Base-by-base conservation (phyloP, 1,140 invertebrate species). In the Grapholita molesta region DNA sequence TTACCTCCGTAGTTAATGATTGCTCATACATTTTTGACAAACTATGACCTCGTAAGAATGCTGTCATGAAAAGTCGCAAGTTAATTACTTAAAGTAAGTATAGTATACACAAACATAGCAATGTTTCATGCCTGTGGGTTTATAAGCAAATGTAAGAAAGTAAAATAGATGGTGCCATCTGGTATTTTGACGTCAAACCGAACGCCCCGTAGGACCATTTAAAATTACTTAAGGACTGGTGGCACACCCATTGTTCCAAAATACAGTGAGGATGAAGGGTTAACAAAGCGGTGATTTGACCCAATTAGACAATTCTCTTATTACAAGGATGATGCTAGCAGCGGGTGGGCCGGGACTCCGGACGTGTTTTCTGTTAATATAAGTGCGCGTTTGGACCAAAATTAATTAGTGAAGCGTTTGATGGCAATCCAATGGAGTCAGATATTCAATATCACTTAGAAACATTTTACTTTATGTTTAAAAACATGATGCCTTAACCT, bases 301-400 rank as follows among this genome's bases (percentile, higher is more conserved):
- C 69, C 69, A 70, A 70, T 70, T 70, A 70, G 65, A 70, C 53
- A 65, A 67, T 67, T 64, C 69, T 70, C 65, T 67, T 55, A 66
- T 67, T 70, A 70, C 64, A 55, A 42, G 65, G 65, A 64, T 64
- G 52, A 12, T 24, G 52, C 23, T 24, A 33, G 30, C 65, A 32
- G 28, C 28, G 28, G 28, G 28, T 32, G 61, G 61, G 52, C 24
- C 24, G 52, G 52, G 52, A 64, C 32, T 64, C 61, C 61, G 21
- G 32, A 64, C 21, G 32, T 35, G 61, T 64, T 32, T 64, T 64
- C 32, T 64, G 61, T 35, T 64, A 55, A 1, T 25, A 21, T 12
- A 55, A 55, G 52, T 25, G 52, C 23, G 24, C 18, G 23, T 55
- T 52, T 55, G 52, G 52, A 8, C 52, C 18, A 55, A 55, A 53